A percentile compares a stretch with the other conserved stretches of the same genome.
phyloP scores from a whole-genome alignment of 2,113 vertebrate genomes.

The Todiramphus saurophagus region DNA sequence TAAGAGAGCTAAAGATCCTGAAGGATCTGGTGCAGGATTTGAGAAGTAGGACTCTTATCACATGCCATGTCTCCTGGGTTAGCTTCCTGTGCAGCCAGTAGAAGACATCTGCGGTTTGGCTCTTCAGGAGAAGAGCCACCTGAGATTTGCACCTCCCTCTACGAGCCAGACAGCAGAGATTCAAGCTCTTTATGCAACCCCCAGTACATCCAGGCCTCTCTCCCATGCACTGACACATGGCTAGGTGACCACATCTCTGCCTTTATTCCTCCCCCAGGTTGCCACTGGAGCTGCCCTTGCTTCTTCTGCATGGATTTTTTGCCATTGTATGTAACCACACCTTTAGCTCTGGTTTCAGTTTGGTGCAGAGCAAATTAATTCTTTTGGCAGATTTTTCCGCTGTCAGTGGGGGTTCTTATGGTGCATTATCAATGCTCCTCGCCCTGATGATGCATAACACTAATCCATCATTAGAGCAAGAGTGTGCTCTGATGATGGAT shows the following conservation, averaged over 20 bases:
- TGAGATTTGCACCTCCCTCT: background rate
- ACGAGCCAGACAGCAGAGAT: background rate
- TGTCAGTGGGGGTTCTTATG: constrained; percentile 14
- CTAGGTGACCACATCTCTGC: background rate
- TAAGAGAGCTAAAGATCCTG: background rate
- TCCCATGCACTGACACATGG: too few species aligned
- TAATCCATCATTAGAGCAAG: constrained; percentile 56
- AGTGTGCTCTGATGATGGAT: constrained; percentile 58
- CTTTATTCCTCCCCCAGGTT: background rate
- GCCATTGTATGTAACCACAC: background rate
- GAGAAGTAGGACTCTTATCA: background rate
- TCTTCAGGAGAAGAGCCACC: background rate
- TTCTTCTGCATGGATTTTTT: background rate
- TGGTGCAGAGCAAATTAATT: constrained; percentile 28
- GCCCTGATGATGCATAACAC: constrained; percentile 48
- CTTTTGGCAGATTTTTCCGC: constrained; percentile 38
- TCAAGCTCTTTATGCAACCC: background rate
- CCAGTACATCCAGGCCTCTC: background rate
- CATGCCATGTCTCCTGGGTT: too few species aligned
- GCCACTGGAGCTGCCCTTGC: background rate
- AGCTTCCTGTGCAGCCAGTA: background rate
- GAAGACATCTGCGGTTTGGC: background rate
- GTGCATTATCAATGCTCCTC: constrained; percentile 46
- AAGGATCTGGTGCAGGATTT: background rate
- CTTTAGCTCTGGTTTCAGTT: background rate